Evolutionary conservation across 2,113 vertebrate genomes (phyloP).

Genomic region (Ifrita kowaldi): DNA sequence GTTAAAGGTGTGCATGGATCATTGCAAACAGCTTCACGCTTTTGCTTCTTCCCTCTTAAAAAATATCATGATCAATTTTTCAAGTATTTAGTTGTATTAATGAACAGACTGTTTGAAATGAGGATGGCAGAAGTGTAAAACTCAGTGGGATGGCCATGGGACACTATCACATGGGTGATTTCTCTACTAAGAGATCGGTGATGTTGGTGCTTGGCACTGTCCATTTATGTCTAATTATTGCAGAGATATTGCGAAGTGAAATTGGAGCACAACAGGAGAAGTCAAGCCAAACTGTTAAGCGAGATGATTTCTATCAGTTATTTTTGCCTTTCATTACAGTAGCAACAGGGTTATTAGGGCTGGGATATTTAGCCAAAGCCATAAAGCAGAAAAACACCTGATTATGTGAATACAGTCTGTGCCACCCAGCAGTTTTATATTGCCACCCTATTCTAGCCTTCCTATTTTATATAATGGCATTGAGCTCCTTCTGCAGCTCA

Average conservation of each 20-base stretch:
- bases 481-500: background rate
- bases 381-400: background rate
- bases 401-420: background rate
- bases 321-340: background rate
- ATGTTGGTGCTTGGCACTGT: background rate
- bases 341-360: background rate
- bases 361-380: background rate
- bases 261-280: background rate
- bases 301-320: background rate
- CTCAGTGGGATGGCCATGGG: fast-evolving
- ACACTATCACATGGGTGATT: fast-evolving
- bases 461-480: background rate
- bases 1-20: background rate
- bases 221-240: background rate
- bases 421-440: background rate
- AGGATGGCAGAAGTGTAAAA: background rate
- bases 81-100: background rate
- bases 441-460: background rate
- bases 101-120: background rate
- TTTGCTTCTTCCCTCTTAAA: background rate
- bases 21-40: background rate
- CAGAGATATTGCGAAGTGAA: background rate
- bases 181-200: background rate
- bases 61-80: background rate
- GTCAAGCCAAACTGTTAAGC: background rate